A percentile compares a stretch with the other conserved stretches of the same genome.
Conservation (phyloP, 2,797 vertebrate species). For the Micropoecilia bifurca region DNA sequence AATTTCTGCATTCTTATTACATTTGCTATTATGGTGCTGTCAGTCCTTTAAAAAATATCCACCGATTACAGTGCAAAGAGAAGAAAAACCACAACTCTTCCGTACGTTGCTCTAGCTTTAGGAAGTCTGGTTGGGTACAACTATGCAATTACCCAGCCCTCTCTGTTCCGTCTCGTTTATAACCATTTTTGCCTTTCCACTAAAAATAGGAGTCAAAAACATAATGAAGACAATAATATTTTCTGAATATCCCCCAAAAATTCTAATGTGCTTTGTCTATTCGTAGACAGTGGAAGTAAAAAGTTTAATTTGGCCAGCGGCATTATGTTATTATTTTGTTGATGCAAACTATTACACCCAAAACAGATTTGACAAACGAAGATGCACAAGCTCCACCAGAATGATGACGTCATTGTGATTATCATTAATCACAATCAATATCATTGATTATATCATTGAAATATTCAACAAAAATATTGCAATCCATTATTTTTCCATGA, state of each 20-base stretch:
- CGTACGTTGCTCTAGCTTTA: conserved; percentile 38
- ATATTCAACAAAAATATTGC: background rate
- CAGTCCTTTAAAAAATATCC: conserved; percentile 54
- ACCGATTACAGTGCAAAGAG: conserved; percentile 55
- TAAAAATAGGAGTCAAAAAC: conserved; percentile 46
- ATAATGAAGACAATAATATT: conserved; percentile 16
- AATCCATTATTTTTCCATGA: background rate
- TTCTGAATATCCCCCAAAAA: background rate
- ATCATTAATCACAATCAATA: background rate
- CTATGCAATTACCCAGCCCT: conserved; percentile 54
- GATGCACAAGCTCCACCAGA: background rate
- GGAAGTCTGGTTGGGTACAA: conserved; percentile 41
- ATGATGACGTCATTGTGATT: background rate
- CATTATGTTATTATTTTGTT: background rate
- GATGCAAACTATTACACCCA: background rate
- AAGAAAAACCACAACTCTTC: conserved; percentile 46
- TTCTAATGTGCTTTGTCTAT: background rate
- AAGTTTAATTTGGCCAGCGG: background rate
- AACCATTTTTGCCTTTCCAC: conserved; percentile 39
- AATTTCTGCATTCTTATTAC: conserved; percentile 35
- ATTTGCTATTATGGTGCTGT: conserved; percentile 47
- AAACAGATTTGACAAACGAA: background rate
- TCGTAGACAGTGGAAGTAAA: background rate
- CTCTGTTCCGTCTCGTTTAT: conserved; percentile 45
- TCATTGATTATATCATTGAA: no score